A percentile compares a stretch with the other conserved stretches of the same genome.
Conservation (phyloP, 2,888 invertebrate species). For the Volucella bombylans region DNA sequence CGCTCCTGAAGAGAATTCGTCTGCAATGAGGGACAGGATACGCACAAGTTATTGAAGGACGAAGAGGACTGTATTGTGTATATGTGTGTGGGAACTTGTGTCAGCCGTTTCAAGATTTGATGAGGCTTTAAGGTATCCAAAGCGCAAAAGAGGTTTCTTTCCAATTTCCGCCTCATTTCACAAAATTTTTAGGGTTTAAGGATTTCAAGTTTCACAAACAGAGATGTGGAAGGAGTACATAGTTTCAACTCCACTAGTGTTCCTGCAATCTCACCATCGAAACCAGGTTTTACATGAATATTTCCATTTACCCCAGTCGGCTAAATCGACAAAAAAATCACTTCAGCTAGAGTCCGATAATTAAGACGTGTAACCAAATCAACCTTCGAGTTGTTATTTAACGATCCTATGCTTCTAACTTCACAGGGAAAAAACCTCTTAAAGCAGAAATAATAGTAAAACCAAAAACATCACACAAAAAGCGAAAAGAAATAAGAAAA, state of each 20-base stretch:
- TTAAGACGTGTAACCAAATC: constrained; percentile 70
- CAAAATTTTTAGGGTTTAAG: no score
- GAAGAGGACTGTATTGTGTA: no score
- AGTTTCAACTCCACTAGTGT: neutral
- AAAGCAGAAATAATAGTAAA: constrained; percentile 13
- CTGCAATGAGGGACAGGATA: no score
- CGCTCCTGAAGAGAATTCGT: no score
- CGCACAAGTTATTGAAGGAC: no score
- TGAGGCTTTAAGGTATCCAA: no score
- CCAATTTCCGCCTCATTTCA: no score
- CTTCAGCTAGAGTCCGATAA: constrained; percentile 50
- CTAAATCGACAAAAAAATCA: constrained; percentile 12
- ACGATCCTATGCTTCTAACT: constrained; percentile 55
- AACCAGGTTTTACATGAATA: neutral
- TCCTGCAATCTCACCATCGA: neutral
- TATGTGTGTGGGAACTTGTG: no score
- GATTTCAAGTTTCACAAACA: no score
- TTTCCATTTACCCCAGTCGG: constrained; percentile 1
- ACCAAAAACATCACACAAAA: constrained; percentile 15
- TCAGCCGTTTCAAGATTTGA: no score
- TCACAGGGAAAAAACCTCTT: constrained; percentile 13
- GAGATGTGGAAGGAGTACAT: no score
- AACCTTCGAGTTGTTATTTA: constrained; percentile 69
- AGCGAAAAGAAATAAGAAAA: constrained; percentile 45
- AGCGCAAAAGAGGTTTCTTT: no score